Evolutionary conservation across 2,888 invertebrate genomes (phyloP).

Genomic region (Anthrax anthrax): DNA sequence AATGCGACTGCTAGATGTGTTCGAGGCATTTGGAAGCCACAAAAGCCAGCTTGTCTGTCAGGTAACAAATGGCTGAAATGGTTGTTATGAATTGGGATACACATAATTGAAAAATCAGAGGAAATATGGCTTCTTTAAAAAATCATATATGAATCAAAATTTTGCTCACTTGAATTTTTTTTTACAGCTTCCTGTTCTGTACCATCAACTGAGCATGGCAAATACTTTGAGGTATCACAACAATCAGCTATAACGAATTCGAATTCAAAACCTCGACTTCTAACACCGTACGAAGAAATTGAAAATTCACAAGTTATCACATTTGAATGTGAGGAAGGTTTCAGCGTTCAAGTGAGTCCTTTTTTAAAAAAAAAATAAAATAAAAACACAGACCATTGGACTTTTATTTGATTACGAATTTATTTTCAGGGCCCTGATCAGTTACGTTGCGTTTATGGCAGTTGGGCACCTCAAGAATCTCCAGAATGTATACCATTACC

Average conservation of each 20-base stretch:
- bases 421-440: constrained; percentile 49
- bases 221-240: constrained; percentile 39
- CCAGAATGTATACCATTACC: constrained; percentile 59
- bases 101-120: constrained; percentile 22
- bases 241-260: constrained; percentile 25
- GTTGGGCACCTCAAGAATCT: constrained; percentile 62
- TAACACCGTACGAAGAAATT: constrained; percentile 35
- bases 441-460: constrained; percentile 64
- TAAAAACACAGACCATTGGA: background rate
- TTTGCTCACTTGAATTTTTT: background rate
- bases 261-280: constrained; percentile 23
- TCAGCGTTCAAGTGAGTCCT: constrained; percentile 25
- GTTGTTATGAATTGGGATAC: no score
- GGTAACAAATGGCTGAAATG: constrained; percentile 35
- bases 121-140: background rate
- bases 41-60: constrained; percentile 64
- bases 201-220: constrained; percentile 52
- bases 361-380: background rate
- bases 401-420: background rate
- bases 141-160: background rate
- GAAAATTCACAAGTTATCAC: constrained; percentile 60
- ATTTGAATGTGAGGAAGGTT: constrained; percentile 63
- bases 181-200: constrained; percentile 53
- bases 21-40: constrained; percentile 73
- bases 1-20: constrained; percentile 70